phyloP scores from a whole-genome alignment of 2,888 invertebrate genomes.

The Dione juno region DNA sequence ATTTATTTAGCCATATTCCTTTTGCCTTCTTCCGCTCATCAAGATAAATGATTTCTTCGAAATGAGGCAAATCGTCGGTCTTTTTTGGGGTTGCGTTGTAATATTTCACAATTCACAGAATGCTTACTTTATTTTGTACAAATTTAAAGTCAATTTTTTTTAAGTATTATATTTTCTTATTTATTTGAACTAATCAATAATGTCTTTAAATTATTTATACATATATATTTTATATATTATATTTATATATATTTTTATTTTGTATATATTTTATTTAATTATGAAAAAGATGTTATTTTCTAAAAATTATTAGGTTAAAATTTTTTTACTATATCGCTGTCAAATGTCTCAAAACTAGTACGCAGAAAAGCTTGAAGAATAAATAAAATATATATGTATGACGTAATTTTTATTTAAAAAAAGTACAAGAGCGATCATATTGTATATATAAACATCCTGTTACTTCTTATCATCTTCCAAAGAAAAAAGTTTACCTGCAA shows the following conservation, averaged over 20 bases:
- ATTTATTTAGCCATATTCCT: slow-evolving; percentile 20
- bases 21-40: slow-evolving; percentile 22
- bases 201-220: no score
- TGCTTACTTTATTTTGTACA: background rate
- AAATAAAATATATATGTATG: background rate
- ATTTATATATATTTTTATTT: no score
- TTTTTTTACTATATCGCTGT: no score
- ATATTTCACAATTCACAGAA: background rate
- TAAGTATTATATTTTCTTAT: background rate
- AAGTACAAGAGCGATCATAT: background rate
- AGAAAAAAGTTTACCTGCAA: background rate
- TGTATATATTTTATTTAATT: no score
- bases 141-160: background rate
- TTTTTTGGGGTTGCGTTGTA: slow-evolving; percentile 15
- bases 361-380: background rate
- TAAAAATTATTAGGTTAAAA: no score
- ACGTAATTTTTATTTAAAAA: background rate
- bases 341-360: no score
- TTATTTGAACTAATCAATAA: no score
- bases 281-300: no score
- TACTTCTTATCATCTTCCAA: no score
- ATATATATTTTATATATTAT: no score
- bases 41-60: slow-evolving; percentile 25
- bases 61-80: slow-evolving; percentile 22
- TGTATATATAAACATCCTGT: background rate